Base-by-base conservation (phyloP, 1,140 invertebrate genomes). In the Probaryconus sp. region DNA sequence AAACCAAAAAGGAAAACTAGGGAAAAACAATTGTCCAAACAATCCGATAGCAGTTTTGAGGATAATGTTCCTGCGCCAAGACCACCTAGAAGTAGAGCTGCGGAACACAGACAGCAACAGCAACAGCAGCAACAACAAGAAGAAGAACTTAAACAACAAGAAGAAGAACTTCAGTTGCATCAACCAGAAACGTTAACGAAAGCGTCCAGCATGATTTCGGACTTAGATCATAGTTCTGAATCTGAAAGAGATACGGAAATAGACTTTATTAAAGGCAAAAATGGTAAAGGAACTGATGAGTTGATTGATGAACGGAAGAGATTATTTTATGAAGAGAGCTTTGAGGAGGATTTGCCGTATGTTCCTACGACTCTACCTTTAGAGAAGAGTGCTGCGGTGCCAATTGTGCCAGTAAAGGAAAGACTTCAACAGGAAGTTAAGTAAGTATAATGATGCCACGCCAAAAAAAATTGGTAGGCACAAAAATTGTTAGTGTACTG, bases 311-410 rank as follows among this genome's bases (percentile, higher is more conserved):
- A 95, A 79, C 89, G 92, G 47, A 94, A 95, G 50, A 92, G 92
- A 1, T 89, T 96, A 17, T 89, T 93, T 35, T 90, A 92, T 74
- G 93, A 95, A 73, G 94, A 95, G 73, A 94, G 94, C 5, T 94
- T 95, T 71, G 94, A 96, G 64, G 94, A 95, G 51, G 95, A 96
- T 86, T 86, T 96, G 77, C 95, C 95, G 0, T 96, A 94, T 79
- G 91, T 96, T 64, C 94, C 94, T 30, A 96, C 95, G 2, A 96
- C 94, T 24, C 83, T 96, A 51, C 94, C 95, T 9, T 88, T 92
- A 80, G 95, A 96, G 87, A 91, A 94, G 37, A 93, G 94, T 4
- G 89, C 93, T 33, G 94, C 92, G 9, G 87, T 95, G 48, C 93
- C 94, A 1, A 93, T 96, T 51, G 89, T 95, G 35, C 94, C 95